Evolutionary conservation across 2,113 vertebrate genomes (phyloP).

Genomic region (Melanerpes aurifrons): DNA sequence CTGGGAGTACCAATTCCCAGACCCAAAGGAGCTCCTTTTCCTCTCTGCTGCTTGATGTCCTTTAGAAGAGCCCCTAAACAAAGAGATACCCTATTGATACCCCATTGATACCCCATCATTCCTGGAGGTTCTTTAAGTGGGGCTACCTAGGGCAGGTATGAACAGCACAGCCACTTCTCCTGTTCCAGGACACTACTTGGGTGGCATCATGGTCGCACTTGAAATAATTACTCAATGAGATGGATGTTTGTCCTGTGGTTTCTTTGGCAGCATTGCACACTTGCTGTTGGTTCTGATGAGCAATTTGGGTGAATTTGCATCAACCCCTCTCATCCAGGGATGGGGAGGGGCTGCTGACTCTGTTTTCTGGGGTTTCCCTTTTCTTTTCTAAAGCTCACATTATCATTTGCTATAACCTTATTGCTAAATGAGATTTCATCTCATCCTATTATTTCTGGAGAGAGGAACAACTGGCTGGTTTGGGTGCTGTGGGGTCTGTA

Average conservation of each 20-base stretch:
- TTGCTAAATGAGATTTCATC: neutral
- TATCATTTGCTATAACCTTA: neutral
- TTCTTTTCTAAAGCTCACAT: neutral
- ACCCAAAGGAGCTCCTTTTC: neutral
- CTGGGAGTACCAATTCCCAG: neutral
- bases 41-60: neutral
- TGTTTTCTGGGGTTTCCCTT: neutral
- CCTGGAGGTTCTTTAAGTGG: neutral
- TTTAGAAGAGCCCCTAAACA: neutral
- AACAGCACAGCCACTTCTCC: neutral
- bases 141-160: neutral
- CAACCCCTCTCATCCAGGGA: neutral
- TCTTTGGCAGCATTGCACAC: neutral
- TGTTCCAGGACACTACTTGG: fast-evolving
- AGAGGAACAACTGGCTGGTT: neutral
- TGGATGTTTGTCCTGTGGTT: neutral
- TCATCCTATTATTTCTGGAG: neutral
- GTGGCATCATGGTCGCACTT: neutral
- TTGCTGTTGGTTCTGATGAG: neutral
- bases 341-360: neutral
- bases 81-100: fast-evolving
- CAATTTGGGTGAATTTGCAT: neutral
- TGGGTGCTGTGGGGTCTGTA: neutral
- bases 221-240: fast-evolving
- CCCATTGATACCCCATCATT: fast-evolving